Base-by-base conservation (phyloP, 2,113 vertebrate genomes). In the Notothenia coriiceps region DNA sequence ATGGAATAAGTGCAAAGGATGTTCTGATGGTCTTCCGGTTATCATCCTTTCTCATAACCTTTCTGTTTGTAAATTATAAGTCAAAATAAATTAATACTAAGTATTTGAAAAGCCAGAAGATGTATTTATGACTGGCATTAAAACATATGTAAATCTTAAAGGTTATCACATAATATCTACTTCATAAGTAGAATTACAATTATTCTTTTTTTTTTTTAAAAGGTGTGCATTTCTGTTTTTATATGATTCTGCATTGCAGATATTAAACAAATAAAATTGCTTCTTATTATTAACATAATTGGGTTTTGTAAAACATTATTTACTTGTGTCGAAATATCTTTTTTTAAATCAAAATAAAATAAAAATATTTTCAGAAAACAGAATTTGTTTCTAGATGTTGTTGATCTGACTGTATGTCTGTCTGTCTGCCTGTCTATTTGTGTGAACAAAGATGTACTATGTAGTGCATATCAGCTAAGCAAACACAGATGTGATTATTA, bases 151-250 rank as follows among this genome's bases (percentile, higher is more conserved):
- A 93, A 95, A 96, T 93, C 95, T 87, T 64, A 93, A 91, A 92
- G 94, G 86, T 95, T 95, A 72, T 92, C 25, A 80, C 9, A 40
- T 59, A 43, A 59, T 76, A 87, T 84, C 94, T 95, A 94, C 95
- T 94, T 96, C 77, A 91, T 96, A 96, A 94, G 95, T 95, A 94
- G 95, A 88, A 79, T 13, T 64, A 72, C 33, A 63, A 50, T 83
- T 50, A 17, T 75, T 65, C 29, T 65, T 6, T 40, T 40, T 7
- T 65, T 25, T 65, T 6, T 40, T 40, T 40, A 8, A 61, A 69
- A 66, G 25, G 50, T 57, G 70, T 80, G 13, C 5, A 74, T 82
- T 84, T 82, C 25, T 67, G 25, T 68, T 68, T 63, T 65, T 71
- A 68, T 74, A 11, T 74, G 51, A 79, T 72, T 82, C 22, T 86